Conservation (phyloP, 2,888 invertebrate genomes). For the Pinctada fucata region DNA sequence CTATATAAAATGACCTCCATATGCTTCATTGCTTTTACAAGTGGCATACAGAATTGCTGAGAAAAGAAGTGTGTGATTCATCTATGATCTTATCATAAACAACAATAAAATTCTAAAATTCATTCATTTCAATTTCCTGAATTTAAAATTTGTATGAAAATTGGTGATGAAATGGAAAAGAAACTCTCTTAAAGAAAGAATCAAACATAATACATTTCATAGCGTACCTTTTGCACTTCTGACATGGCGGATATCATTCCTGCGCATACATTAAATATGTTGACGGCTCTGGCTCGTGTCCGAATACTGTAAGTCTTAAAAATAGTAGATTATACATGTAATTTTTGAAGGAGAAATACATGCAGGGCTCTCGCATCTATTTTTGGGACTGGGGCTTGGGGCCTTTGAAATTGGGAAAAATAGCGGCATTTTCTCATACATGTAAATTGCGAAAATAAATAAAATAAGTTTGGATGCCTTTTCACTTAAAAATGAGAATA, state of each 20-base stretch:
- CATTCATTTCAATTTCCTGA: too few relatives aligned
- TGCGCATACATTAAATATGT: slow-evolving; percentile 83
- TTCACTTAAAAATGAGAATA: too few relatives aligned
- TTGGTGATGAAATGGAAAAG: too few relatives aligned
- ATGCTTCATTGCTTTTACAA: neutral
- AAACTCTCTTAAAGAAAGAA: too few relatives aligned
- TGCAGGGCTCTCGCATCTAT: too few relatives aligned
- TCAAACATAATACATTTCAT: neutral
- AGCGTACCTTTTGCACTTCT: slow-evolving; percentile 78
- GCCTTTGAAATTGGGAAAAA: too few relatives aligned
- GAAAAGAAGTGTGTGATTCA: neutral
- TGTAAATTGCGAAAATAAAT: too few relatives aligned
- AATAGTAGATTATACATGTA: slow-evolving; percentile 11
- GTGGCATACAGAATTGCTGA: neutral
- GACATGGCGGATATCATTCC: slow-evolving; percentile 80
- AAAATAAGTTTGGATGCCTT: too few relatives aligned
- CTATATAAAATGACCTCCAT: neutral
- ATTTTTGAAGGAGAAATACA: neutral
- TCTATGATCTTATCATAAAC: neutral
- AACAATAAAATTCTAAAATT: neutral
- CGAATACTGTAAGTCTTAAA: slow-evolving; percentile 80
- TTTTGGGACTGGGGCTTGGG: too few relatives aligned
- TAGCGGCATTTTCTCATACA: too few relatives aligned
- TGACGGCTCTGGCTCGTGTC: slow-evolving; percentile 83
- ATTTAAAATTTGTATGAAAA: too few relatives aligned